phyloP scores from a whole-genome alignment of 2,888 invertebrate genomes.

The Imbricaverruca yamaguchii region DNA sequence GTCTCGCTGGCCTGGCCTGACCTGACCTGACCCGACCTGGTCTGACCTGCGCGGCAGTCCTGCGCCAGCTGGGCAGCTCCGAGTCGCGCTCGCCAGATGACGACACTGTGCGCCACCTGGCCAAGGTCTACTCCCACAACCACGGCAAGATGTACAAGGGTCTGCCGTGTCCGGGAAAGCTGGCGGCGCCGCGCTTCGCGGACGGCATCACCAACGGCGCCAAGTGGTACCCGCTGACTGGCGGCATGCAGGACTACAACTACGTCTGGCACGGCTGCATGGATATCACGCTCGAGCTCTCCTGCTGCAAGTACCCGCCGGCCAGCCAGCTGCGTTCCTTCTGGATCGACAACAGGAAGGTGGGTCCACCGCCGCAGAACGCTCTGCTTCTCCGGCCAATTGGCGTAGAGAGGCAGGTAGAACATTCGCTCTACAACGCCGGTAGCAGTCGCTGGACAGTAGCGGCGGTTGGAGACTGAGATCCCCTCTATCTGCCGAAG shows the following conservation, averaged over 20 bases:
- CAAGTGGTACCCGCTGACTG: conserved; percentile 82
- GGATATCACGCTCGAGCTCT: conserved; percentile 89
- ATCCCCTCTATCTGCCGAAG: no score
- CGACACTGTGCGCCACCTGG: conserved; percentile 80
- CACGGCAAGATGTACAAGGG: conserved; percentile 84
- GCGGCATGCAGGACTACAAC: conserved; percentile 91
- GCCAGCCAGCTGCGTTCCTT: conserved; percentile 68
- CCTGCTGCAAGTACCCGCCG: conserved; percentile 88
- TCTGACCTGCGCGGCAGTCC: neutral
- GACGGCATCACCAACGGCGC: conserved; percentile 93
- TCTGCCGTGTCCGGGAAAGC: conserved; percentile 59
- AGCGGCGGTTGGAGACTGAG: no score
- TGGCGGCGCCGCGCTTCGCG: conserved; percentile 64
- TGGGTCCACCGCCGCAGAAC: conserved; percentile 40
- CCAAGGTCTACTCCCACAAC: conserved; percentile 73
- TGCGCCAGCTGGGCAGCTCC: conserved; percentile 25
- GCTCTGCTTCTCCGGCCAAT: no score
- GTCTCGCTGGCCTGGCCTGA: no score
- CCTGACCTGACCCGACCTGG: no score
- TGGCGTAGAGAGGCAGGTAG: no score
- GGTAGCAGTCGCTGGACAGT: no score
- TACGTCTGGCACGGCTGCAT: conserved; percentile 88
- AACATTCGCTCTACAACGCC: no score
- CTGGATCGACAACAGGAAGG: conserved; percentile 83
- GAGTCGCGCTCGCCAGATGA: conserved; percentile 84